phyloP scores from a whole-genome alignment of 2,797 vertebrate genomes.

The Dipus sagitta region DNA sequence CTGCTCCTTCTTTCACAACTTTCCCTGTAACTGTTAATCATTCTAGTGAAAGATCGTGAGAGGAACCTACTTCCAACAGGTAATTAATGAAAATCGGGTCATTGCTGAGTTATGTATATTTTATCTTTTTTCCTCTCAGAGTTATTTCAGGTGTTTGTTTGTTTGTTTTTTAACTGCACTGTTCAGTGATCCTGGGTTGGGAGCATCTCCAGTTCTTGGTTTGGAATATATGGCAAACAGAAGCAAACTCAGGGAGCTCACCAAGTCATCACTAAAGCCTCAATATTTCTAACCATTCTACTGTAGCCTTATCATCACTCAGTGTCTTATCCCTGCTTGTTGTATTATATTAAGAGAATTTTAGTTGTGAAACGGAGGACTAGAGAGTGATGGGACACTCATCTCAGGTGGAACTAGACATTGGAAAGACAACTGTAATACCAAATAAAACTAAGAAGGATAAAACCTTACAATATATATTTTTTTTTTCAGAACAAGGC shows the following conservation, averaged over 20 bases:
- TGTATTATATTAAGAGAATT: not conserved
- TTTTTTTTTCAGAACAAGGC: no score
- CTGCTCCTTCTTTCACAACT: no score
- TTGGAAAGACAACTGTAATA: not conserved
- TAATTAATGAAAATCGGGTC: not conserved
- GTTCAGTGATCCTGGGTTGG: not conserved
- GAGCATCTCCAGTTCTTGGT: not conserved
- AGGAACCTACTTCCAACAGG: not conserved
- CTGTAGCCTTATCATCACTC: not conserved
- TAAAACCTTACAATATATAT: not conserved
- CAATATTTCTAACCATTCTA: not conserved
- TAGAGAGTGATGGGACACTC: not conserved
- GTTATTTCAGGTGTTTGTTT: no score
- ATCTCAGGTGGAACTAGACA: not conserved
- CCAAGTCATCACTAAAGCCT: not conserved
- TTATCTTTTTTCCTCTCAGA: no score
- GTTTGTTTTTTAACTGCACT: not conserved
- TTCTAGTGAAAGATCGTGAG: not conserved
- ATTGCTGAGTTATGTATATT: not conserved
- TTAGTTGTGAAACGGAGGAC: not conserved
- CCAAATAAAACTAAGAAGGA: not conserved
- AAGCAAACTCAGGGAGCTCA: not conserved
- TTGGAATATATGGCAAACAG: not conserved
- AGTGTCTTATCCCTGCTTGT: not conserved
- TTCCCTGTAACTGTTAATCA: no score